These are phyloP conservation scores for Tetrao urogallus DNA, from an alignment of 2,113 vertebrate genomes.

Conservation along the genomic window DNA sequence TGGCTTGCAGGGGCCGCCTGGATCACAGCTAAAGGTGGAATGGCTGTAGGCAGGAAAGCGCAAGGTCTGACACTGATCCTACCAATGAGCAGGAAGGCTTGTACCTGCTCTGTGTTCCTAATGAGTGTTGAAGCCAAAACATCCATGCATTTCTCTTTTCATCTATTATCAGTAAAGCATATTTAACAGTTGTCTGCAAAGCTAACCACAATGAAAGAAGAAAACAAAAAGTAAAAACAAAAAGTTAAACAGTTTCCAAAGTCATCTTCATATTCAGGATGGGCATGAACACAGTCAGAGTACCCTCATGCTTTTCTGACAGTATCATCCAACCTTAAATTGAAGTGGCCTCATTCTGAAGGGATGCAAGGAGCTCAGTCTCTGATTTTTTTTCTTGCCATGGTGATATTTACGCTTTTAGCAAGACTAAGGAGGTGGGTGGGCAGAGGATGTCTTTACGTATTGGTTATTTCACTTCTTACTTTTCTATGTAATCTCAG, in stretches of 20 bases:
- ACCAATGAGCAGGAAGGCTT: conserved; percentile 16
- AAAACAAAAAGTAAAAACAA: background rate
- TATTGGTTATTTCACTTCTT: background rate
- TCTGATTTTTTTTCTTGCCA: background rate
- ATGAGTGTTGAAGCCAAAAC: conserved; percentile 13
- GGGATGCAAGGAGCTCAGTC: background rate
- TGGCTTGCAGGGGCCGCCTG: conserved; percentile 20
- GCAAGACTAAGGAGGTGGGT: background rate
- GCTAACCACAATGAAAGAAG: background rate
- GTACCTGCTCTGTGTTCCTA: background rate
- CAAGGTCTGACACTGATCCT: conserved; percentile 29
- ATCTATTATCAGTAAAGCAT: conserved; percentile 5
- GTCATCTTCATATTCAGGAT: background rate
- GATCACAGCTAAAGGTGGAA: conserved; percentile 20
- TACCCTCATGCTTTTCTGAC: background rate
- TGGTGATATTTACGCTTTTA: background rate
- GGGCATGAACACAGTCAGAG: background rate
- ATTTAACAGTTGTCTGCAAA: conserved; percentile 29
- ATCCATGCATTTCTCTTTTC: conserved; percentile 8
- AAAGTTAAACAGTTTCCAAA: background rate
- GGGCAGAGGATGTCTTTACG: background rate
- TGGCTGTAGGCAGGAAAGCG: conserved; percentile 24
- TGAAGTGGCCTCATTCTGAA: background rate
- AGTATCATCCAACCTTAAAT: background rate
- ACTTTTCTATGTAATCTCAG: background rate